Evolutionary conservation across 2,888 invertebrate species (phyloP).

Genomic region (Willowsia nigromaculata): DNA sequence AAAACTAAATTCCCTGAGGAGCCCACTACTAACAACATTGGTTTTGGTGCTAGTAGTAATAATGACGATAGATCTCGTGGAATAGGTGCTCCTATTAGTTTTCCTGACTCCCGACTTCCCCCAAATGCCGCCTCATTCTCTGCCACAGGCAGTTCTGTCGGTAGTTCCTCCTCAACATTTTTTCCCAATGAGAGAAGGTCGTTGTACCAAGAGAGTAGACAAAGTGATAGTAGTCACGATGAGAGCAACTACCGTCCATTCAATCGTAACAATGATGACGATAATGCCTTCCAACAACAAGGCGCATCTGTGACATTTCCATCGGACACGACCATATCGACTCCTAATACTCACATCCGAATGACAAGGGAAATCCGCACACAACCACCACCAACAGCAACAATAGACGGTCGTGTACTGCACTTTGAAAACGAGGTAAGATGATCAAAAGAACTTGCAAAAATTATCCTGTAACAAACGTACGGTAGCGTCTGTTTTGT

Average conservation of each 20-base stretch:
- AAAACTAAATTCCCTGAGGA: conserved; percentile 66
- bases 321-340: conserved; percentile 42
- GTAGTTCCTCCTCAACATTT: conserved; percentile 46
- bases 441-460: conserved; percentile 6
- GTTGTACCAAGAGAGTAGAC: conserved; percentile 33
- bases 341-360: conserved; percentile 50
- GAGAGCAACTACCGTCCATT: conserved; percentile 54
- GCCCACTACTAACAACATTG: conserved; percentile 1
- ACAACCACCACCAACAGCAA: conserved; percentile 68
- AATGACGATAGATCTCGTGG: conserved; percentile 18
- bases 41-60: conserved; percentile 13
- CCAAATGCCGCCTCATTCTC: conserved; percentile 70
- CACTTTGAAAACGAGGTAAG: conserved; percentile 62
- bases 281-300: conserved; percentile 46
- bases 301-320: conserved; percentile 64
- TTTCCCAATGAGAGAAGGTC: conserved; percentile 66
- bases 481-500: not conserved
- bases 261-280: conserved; percentile 48
- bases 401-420: conserved; percentile 63
- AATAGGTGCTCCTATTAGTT: conserved; percentile 47
- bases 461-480: not conserved
- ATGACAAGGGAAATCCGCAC: conserved; percentile 63
- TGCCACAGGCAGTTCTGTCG: conserved; percentile 21
- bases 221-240: not conserved
- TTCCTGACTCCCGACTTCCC: conserved; percentile 71